Evolutionary conservation across 2,113 vertebrate genomes (phyloP).

Genomic region (Oreochromis spilurus): DNA sequence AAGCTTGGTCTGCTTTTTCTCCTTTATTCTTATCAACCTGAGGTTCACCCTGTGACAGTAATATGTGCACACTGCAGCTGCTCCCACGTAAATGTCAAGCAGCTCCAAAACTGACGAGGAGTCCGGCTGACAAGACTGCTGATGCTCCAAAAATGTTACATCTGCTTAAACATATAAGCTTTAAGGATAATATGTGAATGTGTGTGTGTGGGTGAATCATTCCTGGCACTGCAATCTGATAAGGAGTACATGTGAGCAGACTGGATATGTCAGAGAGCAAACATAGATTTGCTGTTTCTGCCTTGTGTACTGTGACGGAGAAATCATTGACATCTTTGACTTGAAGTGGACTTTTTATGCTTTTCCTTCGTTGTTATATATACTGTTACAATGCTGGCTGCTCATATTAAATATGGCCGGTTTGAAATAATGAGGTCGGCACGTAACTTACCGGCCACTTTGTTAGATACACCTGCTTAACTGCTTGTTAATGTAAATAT

Average conservation of each 20-base stretch:
- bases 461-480: not conserved
- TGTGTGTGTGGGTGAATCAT: not conserved
- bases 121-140: conserved; percentile 4
- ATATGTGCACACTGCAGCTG: conserved; percentile 23
- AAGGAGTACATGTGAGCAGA: conserved; percentile 14
- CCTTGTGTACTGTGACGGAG: not conserved
- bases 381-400: not conserved
- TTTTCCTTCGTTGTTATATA: not conserved
- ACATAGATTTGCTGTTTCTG: not conserved
- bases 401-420: not conserved
- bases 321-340: not conserved
- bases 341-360: not conserved
- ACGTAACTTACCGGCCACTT: not conserved
- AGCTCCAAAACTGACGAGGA: not conserved
- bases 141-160: not conserved
- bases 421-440: not conserved
- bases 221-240: conserved; percentile 1
- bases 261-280: not conserved
- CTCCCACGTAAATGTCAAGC: conserved; percentile 31
- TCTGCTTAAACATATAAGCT: conserved; percentile 10
- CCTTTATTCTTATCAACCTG: not conserved
- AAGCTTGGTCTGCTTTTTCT: not conserved
- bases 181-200: not conserved
- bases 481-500: not conserved
- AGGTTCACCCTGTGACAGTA: not conserved